Percentiles rank a stretch among this genome's conserved stretches.
Conservation (phyloP, 2,888 invertebrate species). For the Limenitis camilla region DNA sequence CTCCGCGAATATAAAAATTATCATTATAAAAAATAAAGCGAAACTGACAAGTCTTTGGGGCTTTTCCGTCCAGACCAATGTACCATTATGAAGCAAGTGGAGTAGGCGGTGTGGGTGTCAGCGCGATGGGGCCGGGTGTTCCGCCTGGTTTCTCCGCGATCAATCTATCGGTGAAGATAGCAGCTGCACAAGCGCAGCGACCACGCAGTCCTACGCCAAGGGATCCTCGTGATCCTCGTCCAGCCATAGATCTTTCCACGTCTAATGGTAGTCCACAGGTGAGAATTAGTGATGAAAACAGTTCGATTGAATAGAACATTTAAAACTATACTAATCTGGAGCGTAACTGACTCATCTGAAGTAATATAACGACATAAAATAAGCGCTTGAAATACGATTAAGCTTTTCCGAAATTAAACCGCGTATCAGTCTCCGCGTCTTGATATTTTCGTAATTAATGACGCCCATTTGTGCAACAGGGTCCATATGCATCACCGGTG, state of each 20-base stretch:
- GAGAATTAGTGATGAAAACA: constrained; percentile 35
- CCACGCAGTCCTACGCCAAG: constrained; percentile 84
- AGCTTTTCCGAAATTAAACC: neutral
- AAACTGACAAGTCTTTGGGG: constrained; percentile 15
- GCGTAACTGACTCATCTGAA: neutral
- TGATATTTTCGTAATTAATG: constrained; percentile 20
- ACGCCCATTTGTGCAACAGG: constrained; percentile 72
- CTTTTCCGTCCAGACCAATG: constrained; percentile 79
- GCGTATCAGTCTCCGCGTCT: constrained; percentile 9
- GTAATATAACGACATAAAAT: neutral
- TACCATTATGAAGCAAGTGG: constrained; percentile 83
- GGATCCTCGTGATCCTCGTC: constrained; percentile 85
- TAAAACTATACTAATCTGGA: neutral
- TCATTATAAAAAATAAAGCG: constrained; percentile 4
- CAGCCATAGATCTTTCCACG: constrained; percentile 90
- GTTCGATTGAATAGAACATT: neutral
- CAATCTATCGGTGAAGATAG: constrained; percentile 89
- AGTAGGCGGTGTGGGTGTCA: constrained; percentile 75
- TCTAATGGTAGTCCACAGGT: constrained; percentile 93
- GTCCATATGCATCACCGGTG: constrained; percentile 84
- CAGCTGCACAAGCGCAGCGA: constrained; percentile 81
- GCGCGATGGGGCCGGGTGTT: constrained; percentile 78
- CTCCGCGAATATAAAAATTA: constrained; percentile 4
- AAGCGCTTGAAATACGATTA: neutral
- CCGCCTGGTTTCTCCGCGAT: constrained; percentile 87